Evolutionary conservation across 2,797 vertebrate species (phyloP).

Genomic region (Falco columbarius): DNA sequence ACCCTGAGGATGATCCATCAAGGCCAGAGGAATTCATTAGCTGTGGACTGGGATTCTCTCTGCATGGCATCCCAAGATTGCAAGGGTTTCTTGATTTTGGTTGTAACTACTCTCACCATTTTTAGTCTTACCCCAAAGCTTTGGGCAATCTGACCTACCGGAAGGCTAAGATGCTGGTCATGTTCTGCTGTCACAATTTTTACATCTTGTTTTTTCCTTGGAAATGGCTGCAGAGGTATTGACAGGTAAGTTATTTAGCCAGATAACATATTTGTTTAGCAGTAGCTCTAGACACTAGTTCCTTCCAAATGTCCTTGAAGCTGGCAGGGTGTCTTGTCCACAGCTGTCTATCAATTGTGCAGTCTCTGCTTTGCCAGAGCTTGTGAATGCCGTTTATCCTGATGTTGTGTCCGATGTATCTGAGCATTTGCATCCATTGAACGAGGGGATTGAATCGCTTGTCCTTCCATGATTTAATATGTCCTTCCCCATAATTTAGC

Average conservation of each 20-base stretch:
- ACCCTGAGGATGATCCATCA: not conserved
- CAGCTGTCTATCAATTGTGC: not conserved
- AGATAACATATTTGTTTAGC: not conserved
- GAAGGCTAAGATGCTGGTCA: not conserved
- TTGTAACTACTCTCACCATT: not conserved
- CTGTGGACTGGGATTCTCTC: not conserved
- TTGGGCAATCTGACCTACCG: not conserved
- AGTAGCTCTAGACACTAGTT: not conserved
- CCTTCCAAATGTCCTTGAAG: not conserved
- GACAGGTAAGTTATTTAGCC: not conserved
- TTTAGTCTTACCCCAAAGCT: not conserved
- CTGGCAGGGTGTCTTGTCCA: not conserved
- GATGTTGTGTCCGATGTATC: not conserved
- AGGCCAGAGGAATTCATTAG: not conserved
- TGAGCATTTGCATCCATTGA: not conserved
- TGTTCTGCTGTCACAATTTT: not conserved
- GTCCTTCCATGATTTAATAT: not conserved
- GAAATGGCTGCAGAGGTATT: not conserved
- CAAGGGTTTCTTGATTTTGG: not conserved
- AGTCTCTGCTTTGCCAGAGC: not conserved
- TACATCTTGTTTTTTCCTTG: not conserved
- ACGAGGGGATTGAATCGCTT: not conserved
- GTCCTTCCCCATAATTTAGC: not conserved
- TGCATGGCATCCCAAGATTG: not conserved
- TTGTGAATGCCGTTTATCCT: not conserved